phyloP scores from a whole-genome alignment of 2,113 vertebrate species.

The Stegastes partitus region DNA sequence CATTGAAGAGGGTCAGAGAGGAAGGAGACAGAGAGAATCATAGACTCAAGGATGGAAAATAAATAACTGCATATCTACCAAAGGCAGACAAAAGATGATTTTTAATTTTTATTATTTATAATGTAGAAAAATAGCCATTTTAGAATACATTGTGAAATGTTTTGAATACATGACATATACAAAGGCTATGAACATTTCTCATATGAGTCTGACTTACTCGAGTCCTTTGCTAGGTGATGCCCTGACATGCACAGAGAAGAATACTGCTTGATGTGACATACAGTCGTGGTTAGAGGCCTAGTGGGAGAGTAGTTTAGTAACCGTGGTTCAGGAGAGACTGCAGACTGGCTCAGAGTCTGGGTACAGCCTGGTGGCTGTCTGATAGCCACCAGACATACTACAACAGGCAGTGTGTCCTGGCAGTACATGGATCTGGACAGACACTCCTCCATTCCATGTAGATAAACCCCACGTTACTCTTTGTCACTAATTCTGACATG shows the following conservation, averaged over 20 bases:
- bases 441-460: neutral
- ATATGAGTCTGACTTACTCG: neutral
- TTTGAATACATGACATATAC: constrained; percentile 14
- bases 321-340: neutral
- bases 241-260: no score
- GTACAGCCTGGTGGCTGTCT: neutral
- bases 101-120: constrained; percentile 57
- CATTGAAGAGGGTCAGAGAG: no score
- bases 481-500: no score
- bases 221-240: neutral
- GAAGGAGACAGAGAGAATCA: no score
- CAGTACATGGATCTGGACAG: neutral
- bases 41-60: neutral
- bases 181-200: constrained; percentile 11
- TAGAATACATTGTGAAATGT: constrained; percentile 14
- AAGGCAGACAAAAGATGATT: neutral
- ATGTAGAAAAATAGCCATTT: constrained; percentile 68
- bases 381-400: neutral
- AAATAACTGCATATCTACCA: neutral
- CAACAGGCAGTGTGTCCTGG: neutral
- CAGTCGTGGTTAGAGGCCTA: neutral
- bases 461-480: neutral
- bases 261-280: neutral
- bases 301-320: neutral
- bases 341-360: no score